These are phyloP conservation scores for Corythornis leucogaster DNA, from an alignment of 2,797 vertebrate species.

Conservation along the genomic window DNA sequence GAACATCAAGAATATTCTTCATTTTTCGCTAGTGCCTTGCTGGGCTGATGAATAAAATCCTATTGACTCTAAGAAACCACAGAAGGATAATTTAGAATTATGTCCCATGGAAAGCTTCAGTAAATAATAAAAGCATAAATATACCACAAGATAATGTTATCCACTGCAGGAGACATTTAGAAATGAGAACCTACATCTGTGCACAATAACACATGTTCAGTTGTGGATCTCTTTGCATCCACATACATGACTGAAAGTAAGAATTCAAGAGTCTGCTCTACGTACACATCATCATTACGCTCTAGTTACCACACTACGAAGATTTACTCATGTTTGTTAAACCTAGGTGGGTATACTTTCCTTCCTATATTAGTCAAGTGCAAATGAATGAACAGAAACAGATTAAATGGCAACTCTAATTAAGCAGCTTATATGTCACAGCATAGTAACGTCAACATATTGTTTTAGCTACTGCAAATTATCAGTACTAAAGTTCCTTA, in stretches of 20 bases:
- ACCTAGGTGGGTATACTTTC: background rate
- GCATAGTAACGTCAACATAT: conserved; percentile 26
- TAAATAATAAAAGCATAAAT: conserved; percentile 68
- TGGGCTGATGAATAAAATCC: conserved; percentile 49
- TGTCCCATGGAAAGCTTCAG: conserved; percentile 28
- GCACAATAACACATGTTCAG: background rate
- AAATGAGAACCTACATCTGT: conserved; percentile 55
- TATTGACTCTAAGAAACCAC: conserved; percentile 46
- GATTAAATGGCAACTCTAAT: conserved; percentile 66
- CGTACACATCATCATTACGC: background rate
- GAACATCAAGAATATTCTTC: background rate
- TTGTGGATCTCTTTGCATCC: background rate
- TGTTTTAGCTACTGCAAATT: conserved; percentile 56
- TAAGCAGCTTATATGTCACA: conserved; percentile 57
- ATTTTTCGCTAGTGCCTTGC: conserved; percentile 36
- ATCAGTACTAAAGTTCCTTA: conserved; percentile 26
- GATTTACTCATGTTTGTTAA: background rate
- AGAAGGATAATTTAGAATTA: conserved; percentile 58
- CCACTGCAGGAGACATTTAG: conserved; percentile 47
- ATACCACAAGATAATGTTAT: conserved; percentile 35
- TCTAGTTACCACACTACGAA: background rate
- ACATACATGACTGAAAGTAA: background rate
- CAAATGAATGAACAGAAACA: conserved; percentile 59
- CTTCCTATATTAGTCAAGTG: conserved; percentile 32
- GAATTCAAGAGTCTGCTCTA: background rate